A percentile compares a stretch with the other conserved stretches of the same genome.
Evolutionary conservation across 92 coral and sea anemone species (phyloP).

Genomic region (Parazoanthus swiftii): DNA sequence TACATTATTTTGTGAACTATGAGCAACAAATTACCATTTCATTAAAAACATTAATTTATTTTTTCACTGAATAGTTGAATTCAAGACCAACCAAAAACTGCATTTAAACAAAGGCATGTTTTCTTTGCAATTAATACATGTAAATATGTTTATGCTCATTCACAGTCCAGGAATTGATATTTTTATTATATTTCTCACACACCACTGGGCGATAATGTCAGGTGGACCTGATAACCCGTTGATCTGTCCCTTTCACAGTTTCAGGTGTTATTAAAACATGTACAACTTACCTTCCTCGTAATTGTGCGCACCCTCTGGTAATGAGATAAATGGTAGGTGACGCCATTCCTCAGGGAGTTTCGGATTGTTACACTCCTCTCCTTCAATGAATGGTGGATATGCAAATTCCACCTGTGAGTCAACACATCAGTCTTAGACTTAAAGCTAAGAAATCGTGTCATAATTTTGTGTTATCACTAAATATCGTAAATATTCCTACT

Average conservation of each 20-base stretch:
- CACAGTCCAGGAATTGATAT: too few relatives aligned
- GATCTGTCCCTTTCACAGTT: not conserved
- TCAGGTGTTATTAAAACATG: not conserved
- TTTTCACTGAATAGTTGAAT: too few relatives aligned
- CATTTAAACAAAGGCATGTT: too few relatives aligned
- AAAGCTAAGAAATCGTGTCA: too few relatives aligned
- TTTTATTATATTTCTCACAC: too few relatives aligned
- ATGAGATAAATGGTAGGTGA: conserved; percentile 75
- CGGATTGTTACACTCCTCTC: conserved; percentile 53
- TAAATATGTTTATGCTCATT: too few relatives aligned
- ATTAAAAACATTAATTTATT: too few relatives aligned
- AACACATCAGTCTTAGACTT: not conserved
- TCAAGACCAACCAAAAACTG: too few relatives aligned
- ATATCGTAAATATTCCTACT: not conserved
- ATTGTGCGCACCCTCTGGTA: conserved; percentile 91
- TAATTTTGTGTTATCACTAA: too few relatives aligned
- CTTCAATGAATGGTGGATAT: conserved; percentile 68
- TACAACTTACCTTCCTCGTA: conserved; percentile 70
- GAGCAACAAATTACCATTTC: too few relatives aligned
- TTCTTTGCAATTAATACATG: too few relatives aligned
- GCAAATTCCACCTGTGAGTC: conserved; percentile 69
- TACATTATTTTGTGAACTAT: too few relatives aligned
- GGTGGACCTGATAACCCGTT: not conserved
- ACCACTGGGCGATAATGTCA: not conserved
- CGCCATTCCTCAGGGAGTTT: conserved; percentile 76